Conservation (phyloP, 1,140 invertebrate species). For the Drosophila kepulauana region DNA sequence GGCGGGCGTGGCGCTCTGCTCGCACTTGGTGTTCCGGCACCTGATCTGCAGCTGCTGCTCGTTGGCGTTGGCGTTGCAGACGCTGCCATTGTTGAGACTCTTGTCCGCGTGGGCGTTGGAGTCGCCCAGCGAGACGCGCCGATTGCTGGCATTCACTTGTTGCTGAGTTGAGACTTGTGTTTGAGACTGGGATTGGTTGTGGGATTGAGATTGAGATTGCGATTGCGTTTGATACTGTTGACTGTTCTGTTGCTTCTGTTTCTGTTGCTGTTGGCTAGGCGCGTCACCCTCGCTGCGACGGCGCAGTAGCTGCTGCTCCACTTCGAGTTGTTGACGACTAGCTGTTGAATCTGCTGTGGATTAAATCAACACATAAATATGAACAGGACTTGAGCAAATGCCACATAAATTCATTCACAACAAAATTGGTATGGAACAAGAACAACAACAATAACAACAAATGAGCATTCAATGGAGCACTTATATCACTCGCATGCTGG, state of each 20-base stretch:
- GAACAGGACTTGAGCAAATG: conserved; percentile 25
- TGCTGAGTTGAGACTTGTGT: conserved; percentile 8
- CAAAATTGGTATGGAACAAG: conserved; percentile 13
- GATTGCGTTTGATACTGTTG: conserved; percentile 33
- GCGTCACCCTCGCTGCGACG: conserved; percentile 84
- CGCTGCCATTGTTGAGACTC: conserved; percentile 44
- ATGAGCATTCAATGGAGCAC: conserved; percentile 47
- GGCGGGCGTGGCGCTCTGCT: conserved; percentile 87
- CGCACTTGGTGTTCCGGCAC: conserved; percentile 92
- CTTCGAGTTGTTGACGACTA: conserved; percentile 64
- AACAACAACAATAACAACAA: conserved; percentile 43
- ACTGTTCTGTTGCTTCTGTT: conserved; percentile 54
- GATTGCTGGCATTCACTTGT: conserved; percentile 48
- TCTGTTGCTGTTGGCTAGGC: conserved; percentile 63
- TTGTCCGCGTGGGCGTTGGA: conserved; percentile 47
- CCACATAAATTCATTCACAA: conserved; percentile 21
- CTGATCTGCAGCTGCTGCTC: conserved; percentile 86
- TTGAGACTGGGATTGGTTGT: conserved; percentile 34
- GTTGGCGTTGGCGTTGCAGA: conserved; percentile 15
- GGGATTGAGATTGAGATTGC: conserved; percentile 38
- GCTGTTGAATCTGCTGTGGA: conserved; percentile 46
- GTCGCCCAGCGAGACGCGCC: conserved; percentile 76
- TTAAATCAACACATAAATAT: conserved; percentile 17
- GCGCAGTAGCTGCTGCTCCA: conserved; percentile 72
- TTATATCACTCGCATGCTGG: conserved; percentile 13